Evolutionary conservation across 2,888 invertebrate species (phyloP).

Genomic region (Trachelus stipa): DNA sequence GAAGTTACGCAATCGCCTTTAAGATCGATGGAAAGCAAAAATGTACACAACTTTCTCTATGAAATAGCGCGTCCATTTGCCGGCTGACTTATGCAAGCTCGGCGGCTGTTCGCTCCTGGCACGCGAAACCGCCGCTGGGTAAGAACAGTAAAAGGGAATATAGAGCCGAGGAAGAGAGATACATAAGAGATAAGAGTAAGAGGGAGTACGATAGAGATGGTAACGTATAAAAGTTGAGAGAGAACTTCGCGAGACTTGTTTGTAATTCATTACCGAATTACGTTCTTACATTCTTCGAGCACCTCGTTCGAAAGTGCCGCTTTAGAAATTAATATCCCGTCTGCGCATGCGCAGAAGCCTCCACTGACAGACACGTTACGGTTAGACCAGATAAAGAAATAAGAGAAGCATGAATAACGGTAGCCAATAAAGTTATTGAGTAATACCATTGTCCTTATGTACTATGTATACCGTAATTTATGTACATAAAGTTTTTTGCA

Average conservation of each 20-base stretch:
- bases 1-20: constrained; percentile 45
- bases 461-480: background rate
- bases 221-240: background rate
- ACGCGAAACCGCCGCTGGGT: constrained; percentile 36
- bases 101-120: constrained; percentile 40
- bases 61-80: constrained; percentile 59
- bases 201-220: background rate
- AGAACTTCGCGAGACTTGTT: background rate
- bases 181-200: background rate
- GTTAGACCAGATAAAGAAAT: background rate
- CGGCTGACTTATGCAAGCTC: constrained; percentile 57
- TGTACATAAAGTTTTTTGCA: background rate
- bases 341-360: background rate
- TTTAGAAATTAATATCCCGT: background rate
- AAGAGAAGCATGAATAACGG: background rate
- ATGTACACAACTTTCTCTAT: constrained; percentile 64
- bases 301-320: background rate
- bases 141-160: background rate
- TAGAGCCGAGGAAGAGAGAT: background rate
- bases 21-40: constrained; percentile 61
- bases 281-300: background rate
- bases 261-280: background rate
- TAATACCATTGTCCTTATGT: background rate
- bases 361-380: background rate
- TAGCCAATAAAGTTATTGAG: background rate